A percentile compares a stretch with the other conserved stretches of the same genome.
phyloP scores from a whole-genome alignment of 2,888 invertebrate species.

The Dryococelus australis region DNA sequence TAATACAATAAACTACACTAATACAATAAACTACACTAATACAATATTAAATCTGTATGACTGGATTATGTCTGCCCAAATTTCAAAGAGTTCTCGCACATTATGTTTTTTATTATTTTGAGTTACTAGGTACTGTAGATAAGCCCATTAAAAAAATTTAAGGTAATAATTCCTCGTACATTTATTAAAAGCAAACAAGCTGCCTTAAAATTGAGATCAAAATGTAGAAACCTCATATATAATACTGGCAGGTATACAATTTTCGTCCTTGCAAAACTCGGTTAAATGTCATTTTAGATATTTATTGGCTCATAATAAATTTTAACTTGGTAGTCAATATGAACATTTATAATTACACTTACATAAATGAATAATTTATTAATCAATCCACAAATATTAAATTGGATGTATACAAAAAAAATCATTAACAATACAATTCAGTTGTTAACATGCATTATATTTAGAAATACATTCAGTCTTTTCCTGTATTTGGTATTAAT shows the following conservation, averaged over 20 bases:
- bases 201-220: not conserved
- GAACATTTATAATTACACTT: not conserved
- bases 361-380: not conserved
- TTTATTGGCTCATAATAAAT: not conserved
- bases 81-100: not conserved
- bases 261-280: no score
- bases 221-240: not conserved
- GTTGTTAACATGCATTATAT: not conserved
- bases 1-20: not conserved
- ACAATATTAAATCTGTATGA: not conserved
- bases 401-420: not conserved
- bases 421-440: not conserved
- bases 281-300: not conserved
- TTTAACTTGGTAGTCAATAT: not conserved
- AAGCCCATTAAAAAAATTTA: not conserved
- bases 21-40: not conserved
- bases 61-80: not conserved
- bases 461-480: conserved; percentile 16
- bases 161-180: no score
- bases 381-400: not conserved
- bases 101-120: not conserved
- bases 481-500: not conserved
- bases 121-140: not conserved
- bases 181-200: no score
- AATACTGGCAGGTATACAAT: not conserved